Base-by-base conservation (phyloP, 2,113 vertebrate genomes). In the Aegotheles bennettii region DNA sequence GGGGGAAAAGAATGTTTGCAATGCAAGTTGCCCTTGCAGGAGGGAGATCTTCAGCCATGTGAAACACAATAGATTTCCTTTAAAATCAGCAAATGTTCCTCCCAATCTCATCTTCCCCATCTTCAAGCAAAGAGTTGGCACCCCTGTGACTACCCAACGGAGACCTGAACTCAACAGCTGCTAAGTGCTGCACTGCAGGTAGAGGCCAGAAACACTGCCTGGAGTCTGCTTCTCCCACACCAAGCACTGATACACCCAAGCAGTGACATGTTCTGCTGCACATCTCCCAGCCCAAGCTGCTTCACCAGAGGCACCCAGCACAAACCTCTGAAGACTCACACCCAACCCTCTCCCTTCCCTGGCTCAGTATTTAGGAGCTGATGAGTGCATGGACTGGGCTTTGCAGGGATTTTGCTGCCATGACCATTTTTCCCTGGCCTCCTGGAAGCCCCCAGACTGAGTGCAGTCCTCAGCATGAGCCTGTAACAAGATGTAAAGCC, bases 111-210 rank as follows among this genome's bases (percentile, higher is more conserved):
- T 36, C 31, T 33, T 51, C 59, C 26, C 7, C 43, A 51, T 28
- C 31, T 43, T 68, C 57, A 57, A 65, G 67, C 9, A 45, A 61
- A 75, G 35, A n/a, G 54, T 42, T 13, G 12, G 10, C 24, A 17
- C 9, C 43, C 15, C 28, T 14, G 17, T 11, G n/a, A n/a, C n/a
- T n/a, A 43, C 12, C 10, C 0, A 0, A n/a, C 7, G 35, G 19
- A 57, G n/a, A 67, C 47, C 19, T 21, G 57, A 89, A n/a, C 33
- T 38, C 9, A 0, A 24, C 57, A 56, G 18, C 6, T 5, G 4
- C 43, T 5, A 35, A 29, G 25, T n/a, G n/a, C n/a, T n/a, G 42
- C 42, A 42, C 91, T 48, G 31, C 0, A 24, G 47, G 42, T 59
- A 70, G 86, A 82, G 33, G 26, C 36, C 70, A 94, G 19, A 36